phyloP scores from a whole-genome alignment of 1,140 invertebrate genomes.

The Diachasma alloeum region DNA sequence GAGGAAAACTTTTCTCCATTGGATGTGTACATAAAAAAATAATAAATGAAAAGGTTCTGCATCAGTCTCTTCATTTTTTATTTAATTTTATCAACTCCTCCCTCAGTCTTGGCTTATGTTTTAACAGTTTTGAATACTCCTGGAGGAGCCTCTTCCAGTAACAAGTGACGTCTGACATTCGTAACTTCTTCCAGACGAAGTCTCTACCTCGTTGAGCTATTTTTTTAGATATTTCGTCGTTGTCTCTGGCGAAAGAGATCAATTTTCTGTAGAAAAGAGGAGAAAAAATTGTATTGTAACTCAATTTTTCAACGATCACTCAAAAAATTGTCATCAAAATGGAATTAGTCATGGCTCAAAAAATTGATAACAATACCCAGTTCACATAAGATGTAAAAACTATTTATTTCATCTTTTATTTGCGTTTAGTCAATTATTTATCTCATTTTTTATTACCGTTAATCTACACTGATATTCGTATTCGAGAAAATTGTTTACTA shows the following conservation, averaged over 20 bases:
- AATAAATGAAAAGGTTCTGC: conserved; percentile 13
- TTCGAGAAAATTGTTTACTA: too few relatives aligned
- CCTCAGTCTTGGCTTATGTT: conserved; percentile 72
- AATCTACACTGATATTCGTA: too few relatives aligned
- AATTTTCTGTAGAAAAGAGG: conserved; percentile 64
- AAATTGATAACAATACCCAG: too few relatives aligned
- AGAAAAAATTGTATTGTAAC: not conserved
- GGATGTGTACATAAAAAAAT: not conserved
- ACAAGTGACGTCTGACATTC: conserved; percentile 82
- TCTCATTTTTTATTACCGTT: too few relatives aligned
- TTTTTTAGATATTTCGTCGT: conserved; percentile 78
- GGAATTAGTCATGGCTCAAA: too few relatives aligned
- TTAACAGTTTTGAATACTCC: conserved; percentile 80
- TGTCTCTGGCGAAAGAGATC: conserved; percentile 78
- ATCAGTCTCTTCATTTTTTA: conserved; percentile 12
- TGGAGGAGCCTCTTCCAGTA: conserved; percentile 88
- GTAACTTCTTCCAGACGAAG: conserved; percentile 86
- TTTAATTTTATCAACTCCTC: conserved; percentile 66
- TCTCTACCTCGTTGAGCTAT: conserved; percentile 85
- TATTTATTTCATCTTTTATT: too few relatives aligned
- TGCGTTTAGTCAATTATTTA: too few relatives aligned
- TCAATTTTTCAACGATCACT: too few relatives aligned
- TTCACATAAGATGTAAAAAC: too few relatives aligned
- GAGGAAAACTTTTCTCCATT: not conserved
- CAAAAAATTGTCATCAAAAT: too few relatives aligned